Evolutionary conservation across 2,113 vertebrate species (phyloP), one percentile per base, ranked within the genome.

Genomic region (Brachypteracias leptosomus): DNA sequence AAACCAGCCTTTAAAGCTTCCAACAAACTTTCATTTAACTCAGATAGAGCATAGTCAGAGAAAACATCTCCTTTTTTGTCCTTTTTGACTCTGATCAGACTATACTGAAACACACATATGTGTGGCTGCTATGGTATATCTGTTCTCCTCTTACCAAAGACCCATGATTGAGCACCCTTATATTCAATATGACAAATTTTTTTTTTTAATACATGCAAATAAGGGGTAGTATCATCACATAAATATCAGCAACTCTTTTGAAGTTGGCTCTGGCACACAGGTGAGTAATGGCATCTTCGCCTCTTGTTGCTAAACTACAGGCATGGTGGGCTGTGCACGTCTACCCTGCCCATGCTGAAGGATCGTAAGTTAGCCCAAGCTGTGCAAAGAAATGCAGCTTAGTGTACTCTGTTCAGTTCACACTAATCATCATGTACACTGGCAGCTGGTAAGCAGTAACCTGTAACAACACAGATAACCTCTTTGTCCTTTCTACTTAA

Each of bases 101-200:
- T 51, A 63, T 38, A 42, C 40, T 20, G 26, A 29, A 20, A 47
- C 18, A 15, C 1, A 0, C 0, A 0, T 6, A 5, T 21, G 11
- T 31, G 6, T 24, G 16, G 26, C 10, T 42, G 44, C 70, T 75
- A 8, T 17, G 7, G 31, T 33, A 4, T 29, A 62, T 36, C n/a
- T 76, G 46, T 70, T n/a, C 29, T 26, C n/a, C 84, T 38, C 21
- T 16, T 65, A 33, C 20, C n/a, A n/a, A n/a, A n/a, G n/a, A n/a
- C n/a, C n/a, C n/a, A 5, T 71, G 42, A 75, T 8, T 77, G 16
- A 89, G 11, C 58, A 68, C 13, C 26, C 13, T 79, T 61, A 18
- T 63, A 47, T 47, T 73, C 59, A 46, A 16, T 29, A 59, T 8
- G n/a, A 51, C 12, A 52, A 82, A 38, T 22, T 47, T 67, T 96